Evolutionary conservation across 23 tunicate species (phyloP).

Genomic region (Aplidium turbinatum): DNA sequence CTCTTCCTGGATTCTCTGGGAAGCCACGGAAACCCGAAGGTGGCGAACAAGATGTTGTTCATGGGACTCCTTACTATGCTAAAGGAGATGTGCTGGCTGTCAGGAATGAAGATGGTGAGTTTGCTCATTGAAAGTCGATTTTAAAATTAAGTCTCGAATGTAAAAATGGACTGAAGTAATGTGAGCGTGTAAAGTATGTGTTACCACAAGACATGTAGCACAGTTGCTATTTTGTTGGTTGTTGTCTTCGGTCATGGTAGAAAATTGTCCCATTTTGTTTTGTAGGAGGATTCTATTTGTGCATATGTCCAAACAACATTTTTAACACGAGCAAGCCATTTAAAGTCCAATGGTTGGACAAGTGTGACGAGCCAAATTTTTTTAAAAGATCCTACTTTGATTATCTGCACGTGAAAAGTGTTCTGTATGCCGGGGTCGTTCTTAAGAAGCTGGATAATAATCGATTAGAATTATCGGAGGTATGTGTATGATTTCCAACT

Average conservation of each 20-base stretch:
- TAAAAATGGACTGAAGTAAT: too few relatives aligned
- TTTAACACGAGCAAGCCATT: slow-evolving; percentile 68
- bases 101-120: slow-evolving; percentile 87
- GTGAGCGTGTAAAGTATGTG: too few relatives aligned
- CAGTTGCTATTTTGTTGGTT: background rate
- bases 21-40: slow-evolving; percentile 32
- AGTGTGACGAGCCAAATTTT: slow-evolving; percentile 61
- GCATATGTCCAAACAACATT: slow-evolving; percentile 87
- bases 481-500: too few relatives aligned
- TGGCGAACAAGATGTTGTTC: slow-evolving; percentile 7
- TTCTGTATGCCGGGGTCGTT: slow-evolving; percentile 71
- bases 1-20: too few relatives aligned
- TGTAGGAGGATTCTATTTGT: slow-evolving; percentile 85
- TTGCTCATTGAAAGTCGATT: background rate
- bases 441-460: slow-evolving; percentile 70
- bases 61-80: slow-evolving; percentile 73
- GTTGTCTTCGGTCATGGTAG: background rate
- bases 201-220: too few relatives aligned
- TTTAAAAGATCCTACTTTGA: slow-evolving; percentile 88
- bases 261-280: slow-evolving; percentile 2
- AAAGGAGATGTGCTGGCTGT: slow-evolving; percentile 95
- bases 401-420: slow-evolving; percentile 80
- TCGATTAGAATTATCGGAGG: slow-evolving; percentile 62
- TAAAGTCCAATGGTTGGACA: slow-evolving; percentile 90
- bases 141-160: too few relatives aligned